Evolutionary conservation across 2,113 vertebrate genomes (phyloP).

Genomic region (Notothenia rossii): DNA sequence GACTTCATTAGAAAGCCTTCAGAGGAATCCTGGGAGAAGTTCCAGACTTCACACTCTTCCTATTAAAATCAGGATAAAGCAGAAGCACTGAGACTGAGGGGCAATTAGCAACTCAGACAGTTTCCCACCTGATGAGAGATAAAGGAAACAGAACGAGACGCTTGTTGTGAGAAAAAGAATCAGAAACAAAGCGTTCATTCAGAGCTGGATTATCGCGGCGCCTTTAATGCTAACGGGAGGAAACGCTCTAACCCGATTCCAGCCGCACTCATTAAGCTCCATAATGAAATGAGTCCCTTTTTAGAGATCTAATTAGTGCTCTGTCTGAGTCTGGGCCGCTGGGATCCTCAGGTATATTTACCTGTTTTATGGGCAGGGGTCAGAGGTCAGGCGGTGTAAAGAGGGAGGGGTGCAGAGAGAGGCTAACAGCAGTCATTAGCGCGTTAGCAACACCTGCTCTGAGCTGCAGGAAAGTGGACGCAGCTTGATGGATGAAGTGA

Average conservation of each 20-base stretch:
- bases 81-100: too few relatives aligned
- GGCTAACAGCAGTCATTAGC: conserved; percentile 68
- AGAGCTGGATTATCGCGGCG: conserved; percentile 20
- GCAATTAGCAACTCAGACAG: too few relatives aligned
- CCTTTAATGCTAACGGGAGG: conserved; percentile 69
- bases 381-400: conserved; percentile 48
- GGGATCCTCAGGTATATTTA: conserved; percentile 18
- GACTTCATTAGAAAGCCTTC: too few relatives aligned
- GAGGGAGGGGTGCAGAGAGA: conserved; percentile 37
- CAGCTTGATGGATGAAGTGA: conserved; percentile 27
- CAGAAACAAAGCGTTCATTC: conserved; percentile 47
- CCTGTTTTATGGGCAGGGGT: conserved; percentile 50
- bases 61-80: too few relatives aligned
- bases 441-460: conserved; percentile 65
- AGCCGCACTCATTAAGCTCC: conserved; percentile 69
- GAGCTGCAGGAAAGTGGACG: conserved; percentile 36
- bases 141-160: neutral
- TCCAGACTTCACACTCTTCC: too few relatives aligned
- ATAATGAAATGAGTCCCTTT: conserved; percentile 76
- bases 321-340: conserved; percentile 43
- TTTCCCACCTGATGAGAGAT: too few relatives aligned
- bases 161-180: conserved; percentile 41
- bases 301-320: conserved; percentile 72
- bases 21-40: too few relatives aligned
- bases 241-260: conserved; percentile 64